Percentiles rank a stretch among this genome's conserved stretches.
Conservation (phyloP, 2,797 vertebrate genomes). For the Poeciliopsis paucimaculata region DNA sequence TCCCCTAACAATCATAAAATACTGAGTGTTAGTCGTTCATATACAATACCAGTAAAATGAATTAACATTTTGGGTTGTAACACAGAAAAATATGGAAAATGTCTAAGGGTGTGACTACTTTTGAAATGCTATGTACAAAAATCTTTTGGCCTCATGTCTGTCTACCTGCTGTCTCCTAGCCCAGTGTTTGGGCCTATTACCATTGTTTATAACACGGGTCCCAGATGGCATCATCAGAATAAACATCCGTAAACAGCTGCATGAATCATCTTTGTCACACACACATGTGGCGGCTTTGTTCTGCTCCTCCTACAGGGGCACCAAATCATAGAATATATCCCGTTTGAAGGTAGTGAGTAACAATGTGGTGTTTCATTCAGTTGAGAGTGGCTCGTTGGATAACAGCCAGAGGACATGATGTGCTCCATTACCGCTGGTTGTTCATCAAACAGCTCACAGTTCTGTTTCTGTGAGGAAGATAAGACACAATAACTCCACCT, state of each 20-base stretch:
- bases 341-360: conserved; percentile 8
- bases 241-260: not conserved
- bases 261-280: not conserved
- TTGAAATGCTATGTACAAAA: not conserved
- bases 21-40: not conserved
- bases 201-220: not conserved
- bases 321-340: not conserved
- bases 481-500: conserved; percentile 28
- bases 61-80: not conserved
- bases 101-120: not conserved
- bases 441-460: conserved; percentile 16
- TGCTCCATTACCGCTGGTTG: not conserved
- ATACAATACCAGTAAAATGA: not conserved
- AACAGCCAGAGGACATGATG: not conserved
- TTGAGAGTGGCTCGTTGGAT: conserved; percentile 1
- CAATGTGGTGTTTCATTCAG: not conserved
- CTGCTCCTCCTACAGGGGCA: not conserved
- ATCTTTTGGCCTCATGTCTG: not conserved
- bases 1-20: not conserved
- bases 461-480: conserved; percentile 13
- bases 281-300: not conserved
- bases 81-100: not conserved
- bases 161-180: not conserved
- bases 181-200: not conserved
- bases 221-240: not conserved